phyloP scores from a whole-genome alignment of 2,888 invertebrate species.

The Hyposoter dolosus region DNA sequence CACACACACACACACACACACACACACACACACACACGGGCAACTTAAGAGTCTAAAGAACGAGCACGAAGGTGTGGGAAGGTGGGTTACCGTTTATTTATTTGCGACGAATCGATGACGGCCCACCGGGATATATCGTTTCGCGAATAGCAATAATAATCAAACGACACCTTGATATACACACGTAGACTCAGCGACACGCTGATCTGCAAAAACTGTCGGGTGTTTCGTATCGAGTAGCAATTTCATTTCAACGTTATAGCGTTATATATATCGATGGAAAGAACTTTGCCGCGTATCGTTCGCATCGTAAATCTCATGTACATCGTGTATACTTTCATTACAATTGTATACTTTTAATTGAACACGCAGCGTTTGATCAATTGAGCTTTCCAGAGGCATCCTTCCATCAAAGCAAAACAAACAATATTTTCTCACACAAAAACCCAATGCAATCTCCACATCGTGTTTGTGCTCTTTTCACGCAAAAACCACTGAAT shows the following conservation, averaged over 20 bases:
- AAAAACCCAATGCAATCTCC: background rate
- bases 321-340: slow-evolving; percentile 12
- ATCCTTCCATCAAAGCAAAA: background rate
- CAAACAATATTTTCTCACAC: background rate
- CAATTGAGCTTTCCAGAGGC: slow-evolving; percentile 11
- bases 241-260: slow-evolving; percentile 39
- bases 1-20: slow-evolving; percentile 19
- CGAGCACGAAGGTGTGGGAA: slow-evolving; percentile 4
- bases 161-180: slow-evolving; percentile 59
- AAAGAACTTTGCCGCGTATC: slow-evolving; percentile 10
- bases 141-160: slow-evolving; percentile 70
- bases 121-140: slow-evolving; percentile 73
- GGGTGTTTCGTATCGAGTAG: slow-evolving; percentile 16
- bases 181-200: slow-evolving; percentile 11
- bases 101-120: slow-evolving; percentile 77
- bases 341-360: slow-evolving; percentile 6
- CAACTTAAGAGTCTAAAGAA: slow-evolving; percentile 23
- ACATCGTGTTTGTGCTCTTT: too few species aligned
- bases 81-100: slow-evolving; percentile 70
- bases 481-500: too few species aligned
- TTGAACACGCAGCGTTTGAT: background rate
- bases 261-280: background rate
- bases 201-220: slow-evolving; percentile 36
- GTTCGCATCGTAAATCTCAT: slow-evolving; percentile 21
- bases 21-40: slow-evolving; percentile 2